Conservation (phyloP, 2,113 vertebrate genomes). For the Bos indicus region DNA sequence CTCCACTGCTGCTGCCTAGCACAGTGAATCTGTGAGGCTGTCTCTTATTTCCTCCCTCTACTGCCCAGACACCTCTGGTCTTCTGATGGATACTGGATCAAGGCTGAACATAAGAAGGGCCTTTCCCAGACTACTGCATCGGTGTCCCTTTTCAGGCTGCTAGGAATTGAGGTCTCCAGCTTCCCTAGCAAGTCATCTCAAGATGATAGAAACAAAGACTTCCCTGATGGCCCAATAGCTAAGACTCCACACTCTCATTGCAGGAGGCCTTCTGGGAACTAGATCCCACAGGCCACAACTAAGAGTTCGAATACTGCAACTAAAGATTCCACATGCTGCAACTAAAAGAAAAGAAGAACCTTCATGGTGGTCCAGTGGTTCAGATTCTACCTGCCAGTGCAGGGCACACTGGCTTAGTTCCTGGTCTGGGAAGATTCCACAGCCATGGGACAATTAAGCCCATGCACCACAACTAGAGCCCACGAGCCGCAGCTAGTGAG, state of each 20-base stretch:
- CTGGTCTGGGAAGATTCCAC: neutral
- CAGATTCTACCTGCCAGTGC: neutral
- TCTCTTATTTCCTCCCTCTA: neutral
- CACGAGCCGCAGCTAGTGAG: neutral
- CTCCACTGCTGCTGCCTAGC: neutral
- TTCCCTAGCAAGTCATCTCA: neutral
- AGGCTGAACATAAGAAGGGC: neutral
- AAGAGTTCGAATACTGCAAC: neutral
- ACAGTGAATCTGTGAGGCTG: neutral
- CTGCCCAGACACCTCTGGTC: neutral
- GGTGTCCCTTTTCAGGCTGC: neutral
- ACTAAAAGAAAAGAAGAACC: neutral
- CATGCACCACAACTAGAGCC: neutral
- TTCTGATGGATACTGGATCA: neutral
- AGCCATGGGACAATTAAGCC: neutral
- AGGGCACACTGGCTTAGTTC: neutral
- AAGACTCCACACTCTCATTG: neutral
- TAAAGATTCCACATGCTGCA: neutral
- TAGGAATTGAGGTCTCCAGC: neutral
- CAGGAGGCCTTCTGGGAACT: neutral
- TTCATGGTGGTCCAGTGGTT: neutral
- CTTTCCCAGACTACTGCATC: neutral
- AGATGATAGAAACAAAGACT: neutral
- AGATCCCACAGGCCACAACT: neutral
- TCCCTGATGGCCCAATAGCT: neutral